phyloP scores from a whole-genome alignment of 1,140 invertebrate species.

The Armadillidium nasatum region DNA sequence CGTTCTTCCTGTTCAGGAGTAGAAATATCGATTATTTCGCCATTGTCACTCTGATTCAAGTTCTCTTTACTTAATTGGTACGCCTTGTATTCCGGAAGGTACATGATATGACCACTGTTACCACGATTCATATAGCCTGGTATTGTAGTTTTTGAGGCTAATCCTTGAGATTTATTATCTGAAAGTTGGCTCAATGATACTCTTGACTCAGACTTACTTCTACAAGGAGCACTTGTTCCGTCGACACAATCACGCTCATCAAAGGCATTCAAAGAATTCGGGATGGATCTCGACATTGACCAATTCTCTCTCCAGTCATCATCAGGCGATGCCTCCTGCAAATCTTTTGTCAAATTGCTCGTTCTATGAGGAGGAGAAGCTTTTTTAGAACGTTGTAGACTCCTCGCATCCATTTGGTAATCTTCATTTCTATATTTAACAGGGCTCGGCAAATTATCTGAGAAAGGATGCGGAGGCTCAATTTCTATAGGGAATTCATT shows the following conservation, averaged over 20 bases:
- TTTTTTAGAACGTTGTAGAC: conserved; percentile 27
- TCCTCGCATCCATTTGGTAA: conserved; percentile 23
- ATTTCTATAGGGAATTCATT: conserved; percentile 58
- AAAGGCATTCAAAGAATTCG: conserved; percentile 67
- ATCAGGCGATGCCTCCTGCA: conserved; percentile 8
- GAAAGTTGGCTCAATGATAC: background rate
- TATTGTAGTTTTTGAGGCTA: conserved; percentile 11
- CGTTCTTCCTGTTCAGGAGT: conserved; percentile 40
- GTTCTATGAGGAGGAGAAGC: background rate
- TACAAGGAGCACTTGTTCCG: conserved; percentile 21
- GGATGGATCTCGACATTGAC: conserved; percentile 68
- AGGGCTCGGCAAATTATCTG: conserved; percentile 56
- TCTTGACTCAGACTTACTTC: background rate
- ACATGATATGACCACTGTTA: conserved; percentile 59
- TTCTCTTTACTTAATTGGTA: conserved; percentile 41
- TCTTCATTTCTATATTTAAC: conserved; percentile 59
- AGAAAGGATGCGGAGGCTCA: conserved; percentile 46
- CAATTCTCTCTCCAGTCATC: conserved; percentile 48
- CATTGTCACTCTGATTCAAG: background rate
- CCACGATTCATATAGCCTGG: background rate
- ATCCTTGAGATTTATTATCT: conserved; percentile 29
- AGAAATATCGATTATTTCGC: no score
- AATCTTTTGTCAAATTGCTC: background rate
- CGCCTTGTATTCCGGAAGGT: conserved; percentile 63
- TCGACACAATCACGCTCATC: conserved; percentile 42